Conservation (phyloP, 1,140 invertebrate genomes). For the Brachionus sp. region DNA sequence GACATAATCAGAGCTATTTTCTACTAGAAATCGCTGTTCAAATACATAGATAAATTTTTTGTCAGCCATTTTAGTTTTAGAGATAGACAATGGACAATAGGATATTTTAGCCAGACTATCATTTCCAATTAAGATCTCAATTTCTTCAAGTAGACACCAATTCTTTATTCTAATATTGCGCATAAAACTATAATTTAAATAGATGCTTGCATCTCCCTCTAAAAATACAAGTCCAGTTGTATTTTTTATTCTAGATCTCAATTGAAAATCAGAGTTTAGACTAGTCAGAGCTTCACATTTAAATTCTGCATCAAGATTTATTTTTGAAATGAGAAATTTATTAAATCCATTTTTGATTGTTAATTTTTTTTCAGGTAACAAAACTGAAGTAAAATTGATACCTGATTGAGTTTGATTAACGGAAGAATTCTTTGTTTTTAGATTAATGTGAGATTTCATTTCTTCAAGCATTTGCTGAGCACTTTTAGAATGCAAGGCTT, state of each 20-base stretch:
- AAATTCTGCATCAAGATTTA: conserved; percentile 55
- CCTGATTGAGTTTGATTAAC: no score
- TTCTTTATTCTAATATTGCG: conserved; percentile 55
- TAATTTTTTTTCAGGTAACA: neutral
- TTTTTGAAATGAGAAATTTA: neutral
- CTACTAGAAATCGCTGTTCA: conserved; percentile 56
- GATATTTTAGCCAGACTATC: conserved; percentile 57
- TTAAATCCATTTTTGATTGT: neutral
- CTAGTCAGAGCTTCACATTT: conserved; percentile 56
- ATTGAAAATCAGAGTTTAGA: conserved; percentile 53
- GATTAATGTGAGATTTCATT: neutral
- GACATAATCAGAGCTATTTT: conserved; percentile 54
- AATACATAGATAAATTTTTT: conserved; percentile 50
- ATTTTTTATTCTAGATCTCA: conserved; percentile 57
- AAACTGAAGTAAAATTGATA: neutral
- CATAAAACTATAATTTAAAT: conserved; percentile 59
- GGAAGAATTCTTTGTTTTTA: neutral
- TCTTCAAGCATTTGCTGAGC: neutral
- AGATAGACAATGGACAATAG: conserved; percentile 57
- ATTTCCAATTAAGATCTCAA: conserved; percentile 58
- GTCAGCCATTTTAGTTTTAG: conserved; percentile 49
- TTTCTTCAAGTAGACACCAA: conserved; percentile 54
- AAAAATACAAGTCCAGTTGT: conserved; percentile 53
- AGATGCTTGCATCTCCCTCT: conserved; percentile 56
- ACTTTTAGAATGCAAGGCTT: neutral